phyloP scores from a whole-genome alignment of 2,888 invertebrate genomes.

The Drosophila fungiperda region DNA sequence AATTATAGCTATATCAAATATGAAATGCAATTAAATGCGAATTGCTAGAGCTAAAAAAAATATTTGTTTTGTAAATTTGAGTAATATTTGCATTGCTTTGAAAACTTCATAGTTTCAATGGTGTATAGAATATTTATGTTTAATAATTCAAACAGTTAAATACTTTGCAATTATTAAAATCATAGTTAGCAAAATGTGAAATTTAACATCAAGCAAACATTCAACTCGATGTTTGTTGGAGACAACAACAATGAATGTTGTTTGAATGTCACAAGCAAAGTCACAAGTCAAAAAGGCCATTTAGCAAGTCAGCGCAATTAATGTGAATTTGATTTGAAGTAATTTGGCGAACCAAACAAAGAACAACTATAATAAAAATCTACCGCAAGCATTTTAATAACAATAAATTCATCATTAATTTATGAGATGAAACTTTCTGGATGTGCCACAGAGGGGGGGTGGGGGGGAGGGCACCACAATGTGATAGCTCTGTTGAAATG shows the following conservation, averaged over 20 bases:
- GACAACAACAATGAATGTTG: slow-evolving; percentile 4
- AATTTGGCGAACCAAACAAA: slow-evolving; percentile 4
- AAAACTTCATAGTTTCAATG: neutral
- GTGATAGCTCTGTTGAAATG: slow-evolving; percentile 53
- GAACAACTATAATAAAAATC: slow-evolving; percentile 12
- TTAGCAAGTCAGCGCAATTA: slow-evolving; percentile 51
- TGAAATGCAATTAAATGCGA: neutral
- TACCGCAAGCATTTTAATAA: slow-evolving; percentile 47
- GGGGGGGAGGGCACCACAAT: slow-evolving; percentile 9
- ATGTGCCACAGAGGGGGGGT: neutral
- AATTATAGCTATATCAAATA: neutral
- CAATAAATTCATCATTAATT: slow-evolving; percentile 62
- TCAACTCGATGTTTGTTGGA: neutral
- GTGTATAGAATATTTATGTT: neutral
- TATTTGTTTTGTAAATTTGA: neutral
- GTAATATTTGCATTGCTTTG: neutral
- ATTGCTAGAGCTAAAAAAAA: neutral
- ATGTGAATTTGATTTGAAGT: slow-evolving; percentile 62
- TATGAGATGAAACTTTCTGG: slow-evolving; percentile 12
- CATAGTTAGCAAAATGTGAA: neutral
- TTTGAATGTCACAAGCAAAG: slow-evolving; percentile 32
- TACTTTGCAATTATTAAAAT: neutral
- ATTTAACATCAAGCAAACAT: neutral
- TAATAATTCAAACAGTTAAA: neutral
- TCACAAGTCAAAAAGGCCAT: slow-evolving; percentile 40